Conservation (phyloP, 2,888 invertebrate species). For the Eilema sororculum region DNA sequence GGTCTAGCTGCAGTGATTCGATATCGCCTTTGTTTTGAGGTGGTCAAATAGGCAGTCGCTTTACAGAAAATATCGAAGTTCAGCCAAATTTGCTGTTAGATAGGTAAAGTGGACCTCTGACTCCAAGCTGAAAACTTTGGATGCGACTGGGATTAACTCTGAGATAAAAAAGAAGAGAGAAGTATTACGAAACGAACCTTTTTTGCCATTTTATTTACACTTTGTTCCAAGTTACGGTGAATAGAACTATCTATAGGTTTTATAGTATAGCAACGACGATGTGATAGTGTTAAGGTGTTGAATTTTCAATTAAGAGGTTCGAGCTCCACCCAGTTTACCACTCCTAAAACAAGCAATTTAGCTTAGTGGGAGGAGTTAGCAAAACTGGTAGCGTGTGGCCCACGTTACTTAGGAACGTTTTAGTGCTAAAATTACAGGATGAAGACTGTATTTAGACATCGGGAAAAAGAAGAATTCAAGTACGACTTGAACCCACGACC, state of each 20-base stretch:
- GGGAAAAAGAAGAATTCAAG: too few species aligned
- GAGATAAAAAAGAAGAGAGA: too few species aligned
- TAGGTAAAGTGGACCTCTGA: too few species aligned
- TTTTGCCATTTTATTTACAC: neutral
- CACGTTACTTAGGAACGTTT: neutral
- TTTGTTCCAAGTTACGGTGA: neutral
- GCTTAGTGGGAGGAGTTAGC: neutral
- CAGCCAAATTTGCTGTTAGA: too few species aligned
- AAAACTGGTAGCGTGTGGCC: neutral
- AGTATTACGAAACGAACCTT: neutral
- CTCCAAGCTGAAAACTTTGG: too few species aligned
- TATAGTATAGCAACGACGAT: neutral
- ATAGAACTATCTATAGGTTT: neutral
- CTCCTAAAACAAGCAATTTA: neutral
- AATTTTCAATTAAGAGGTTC: neutral
- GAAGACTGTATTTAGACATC: too few species aligned
- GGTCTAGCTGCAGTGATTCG: too few species aligned
- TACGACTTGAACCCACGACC: too few species aligned
- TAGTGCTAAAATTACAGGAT: neutral
- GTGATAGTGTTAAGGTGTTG: neutral
- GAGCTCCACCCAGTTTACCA: neutral
- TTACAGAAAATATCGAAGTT: too few species aligned
- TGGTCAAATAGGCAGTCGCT: too few species aligned
- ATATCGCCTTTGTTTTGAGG: too few species aligned
- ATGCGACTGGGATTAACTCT: too few species aligned